These are phyloP conservation scores for Motacilla tschutschensis DNA, from an alignment of 2,113 vertebrate species.

Conservation along the genomic window DNA sequence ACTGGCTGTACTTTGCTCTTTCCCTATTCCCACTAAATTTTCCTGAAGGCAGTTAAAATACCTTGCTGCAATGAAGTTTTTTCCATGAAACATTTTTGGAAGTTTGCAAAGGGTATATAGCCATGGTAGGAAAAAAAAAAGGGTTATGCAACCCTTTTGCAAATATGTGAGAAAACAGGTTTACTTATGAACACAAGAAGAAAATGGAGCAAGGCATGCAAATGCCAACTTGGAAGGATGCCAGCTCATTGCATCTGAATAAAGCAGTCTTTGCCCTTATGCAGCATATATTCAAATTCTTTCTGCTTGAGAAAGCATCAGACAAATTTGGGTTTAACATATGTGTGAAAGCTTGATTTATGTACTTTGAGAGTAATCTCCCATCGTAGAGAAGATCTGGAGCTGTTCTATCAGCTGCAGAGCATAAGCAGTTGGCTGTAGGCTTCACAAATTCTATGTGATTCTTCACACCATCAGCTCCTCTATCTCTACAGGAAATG, in stretches of 20 bases:
- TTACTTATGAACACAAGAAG: not conserved
- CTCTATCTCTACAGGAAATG: not conserved
- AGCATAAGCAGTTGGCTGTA: not conserved
- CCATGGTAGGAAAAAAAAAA: not conserved
- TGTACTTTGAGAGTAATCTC: not conserved
- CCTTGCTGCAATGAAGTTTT: not conserved
- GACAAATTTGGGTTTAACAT: not conserved
- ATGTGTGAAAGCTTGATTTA: not conserved
- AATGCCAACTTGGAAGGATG: not conserved
- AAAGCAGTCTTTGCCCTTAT: not conserved
- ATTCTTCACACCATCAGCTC: not conserved
- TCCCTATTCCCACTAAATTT: not conserved
- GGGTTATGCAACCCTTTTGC: not conserved
- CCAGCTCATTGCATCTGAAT: not conserved
- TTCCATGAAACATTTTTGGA: not conserved
- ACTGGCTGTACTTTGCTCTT: not conserved
- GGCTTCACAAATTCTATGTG: not conserved
- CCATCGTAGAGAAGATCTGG: not conserved
- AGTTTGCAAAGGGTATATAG: not conserved
- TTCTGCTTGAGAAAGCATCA: not conserved
- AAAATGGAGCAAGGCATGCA: not conserved
- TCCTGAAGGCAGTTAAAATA: constrained; percentile 25
- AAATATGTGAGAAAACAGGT: not conserved
- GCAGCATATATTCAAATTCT: not conserved
- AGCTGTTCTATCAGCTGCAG: not conserved